phyloP scores from a whole-genome alignment of 2,888 invertebrate genomes.

The Ormia ochracea region DNA sequence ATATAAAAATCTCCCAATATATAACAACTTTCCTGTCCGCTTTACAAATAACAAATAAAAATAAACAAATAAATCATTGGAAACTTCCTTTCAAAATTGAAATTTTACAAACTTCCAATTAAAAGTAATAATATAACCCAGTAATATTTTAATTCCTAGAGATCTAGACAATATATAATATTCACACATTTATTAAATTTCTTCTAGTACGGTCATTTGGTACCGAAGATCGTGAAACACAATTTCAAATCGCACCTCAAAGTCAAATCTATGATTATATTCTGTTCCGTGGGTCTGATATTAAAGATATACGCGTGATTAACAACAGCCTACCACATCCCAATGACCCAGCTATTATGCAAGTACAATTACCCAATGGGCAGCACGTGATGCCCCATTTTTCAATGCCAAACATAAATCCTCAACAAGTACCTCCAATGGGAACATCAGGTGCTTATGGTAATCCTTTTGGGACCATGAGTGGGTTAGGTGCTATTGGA shows the following conservation, averaged over 20 bases:
- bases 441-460: slow-evolving; percentile 72
- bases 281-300: slow-evolving; percentile 97
- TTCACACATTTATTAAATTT: too few species aligned
- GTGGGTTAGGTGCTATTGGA: slow-evolving; percentile 76
- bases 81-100: too few species aligned
- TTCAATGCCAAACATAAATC: slow-evolving; percentile 83
- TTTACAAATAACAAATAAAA: too few species aligned
- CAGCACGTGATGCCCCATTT: slow-evolving; percentile 83
- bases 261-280: slow-evolving; percentile 99
- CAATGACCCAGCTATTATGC: slow-evolving; percentile 99
- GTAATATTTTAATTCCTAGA: too few species aligned
- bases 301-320: slow-evolving; percentile 98
- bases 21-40: too few species aligned
- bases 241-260: slow-evolving; percentile 95
- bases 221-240: slow-evolving; percentile 97
- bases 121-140: too few species aligned
- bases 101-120: too few species aligned
- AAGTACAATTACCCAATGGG: slow-evolving; percentile 86
- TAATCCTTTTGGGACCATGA: slow-evolving; percentile 76
- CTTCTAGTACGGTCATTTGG: slow-evolving; percentile 96
- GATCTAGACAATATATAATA: too few species aligned
- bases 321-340: slow-evolving; percentile 90
- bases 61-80: too few species aligned
- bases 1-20: too few species aligned
- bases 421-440: slow-evolving; percentile 73